phyloP scores from a whole-genome alignment of 2,113 vertebrate species.

The Paracanthobrama guichenoti region DNA sequence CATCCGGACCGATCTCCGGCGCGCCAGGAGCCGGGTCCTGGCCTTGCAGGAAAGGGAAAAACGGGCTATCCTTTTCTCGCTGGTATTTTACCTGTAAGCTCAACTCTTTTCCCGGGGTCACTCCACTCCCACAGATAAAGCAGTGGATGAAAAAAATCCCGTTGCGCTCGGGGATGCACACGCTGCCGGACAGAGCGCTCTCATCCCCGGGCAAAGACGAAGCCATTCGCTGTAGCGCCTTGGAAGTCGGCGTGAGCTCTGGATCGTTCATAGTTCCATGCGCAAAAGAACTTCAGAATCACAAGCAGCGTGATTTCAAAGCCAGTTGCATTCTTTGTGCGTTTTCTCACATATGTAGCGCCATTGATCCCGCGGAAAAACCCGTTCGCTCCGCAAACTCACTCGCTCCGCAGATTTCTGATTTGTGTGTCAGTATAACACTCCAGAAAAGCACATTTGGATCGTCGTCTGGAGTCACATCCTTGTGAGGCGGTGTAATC shows the following conservation, averaged over 20 bases:
- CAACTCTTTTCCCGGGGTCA: constrained; percentile 84
- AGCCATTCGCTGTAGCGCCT: constrained; percentile 82
- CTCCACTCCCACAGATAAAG: constrained; percentile 90
- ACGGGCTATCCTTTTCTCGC: constrained; percentile 75
- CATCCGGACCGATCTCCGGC: constrained; percentile 81
- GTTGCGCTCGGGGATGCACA: constrained; percentile 71
- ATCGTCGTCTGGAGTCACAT: neutral
- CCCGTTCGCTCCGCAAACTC: neutral
- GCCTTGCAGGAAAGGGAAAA: constrained; percentile 91
- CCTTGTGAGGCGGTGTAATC: constrained; percentile 8
- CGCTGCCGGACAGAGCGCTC: constrained; percentile 67
- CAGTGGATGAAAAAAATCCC: constrained; percentile 79
- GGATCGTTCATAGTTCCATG: constrained; percentile 35
- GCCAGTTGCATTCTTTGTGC: neutral
- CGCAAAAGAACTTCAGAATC: neutral
- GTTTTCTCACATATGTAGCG: neutral
- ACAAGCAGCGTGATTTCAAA: constrained; percentile 11
- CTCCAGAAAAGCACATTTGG: neutral
- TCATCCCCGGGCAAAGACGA: constrained; percentile 75
- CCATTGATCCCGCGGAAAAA: neutral
- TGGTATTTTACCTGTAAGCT: constrained; percentile 80
- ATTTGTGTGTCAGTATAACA: neutral
- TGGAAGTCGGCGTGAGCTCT: constrained; percentile 14
- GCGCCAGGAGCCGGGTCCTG: constrained; percentile 95
- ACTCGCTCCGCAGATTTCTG: neutral